Evolutionary conservation across 1,140 invertebrate species (phyloP), one percentile per base, ranked within the genome.

Genomic region (Drosophila burlai): DNA sequence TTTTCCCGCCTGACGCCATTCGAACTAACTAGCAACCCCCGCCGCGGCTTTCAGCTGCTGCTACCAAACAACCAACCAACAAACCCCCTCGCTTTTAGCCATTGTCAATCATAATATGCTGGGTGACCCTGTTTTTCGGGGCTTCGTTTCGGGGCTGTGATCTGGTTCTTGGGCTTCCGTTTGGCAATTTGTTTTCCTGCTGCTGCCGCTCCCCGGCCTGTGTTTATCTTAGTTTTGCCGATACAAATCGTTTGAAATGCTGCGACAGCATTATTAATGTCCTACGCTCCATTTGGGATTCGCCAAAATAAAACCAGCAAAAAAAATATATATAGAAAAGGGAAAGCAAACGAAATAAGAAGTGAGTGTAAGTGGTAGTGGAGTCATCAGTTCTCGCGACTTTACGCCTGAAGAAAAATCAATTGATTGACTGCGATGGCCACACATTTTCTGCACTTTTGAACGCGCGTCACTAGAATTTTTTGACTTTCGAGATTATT

Each of bases 381-480:
- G 43, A 55, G 50, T 57, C 46, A 16, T 34, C 18, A 26, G 21
- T 36, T 71, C 43, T 24, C 21, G 42, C 36, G 36, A 26, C 57
- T 66, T 49, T 45, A 40, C 11, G 13, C 13, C 11, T 10, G 36
- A 76, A 80, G 83, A 83, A 89, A 86, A 87, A 89, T 87, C 83
- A 84, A 89, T 83, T 87, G 81, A 89, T 87, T 89, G 84, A 68
- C 80, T 86, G 66, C 76, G 80, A 85, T 73, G 65, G 77, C 68
- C 59, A 76, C 63, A 50, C 63, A 50, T 86, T 91, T 91, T 91
- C 80, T 91, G 76, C 76, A 86, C 82, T 91, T 82, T 91, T 87
- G 52, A 84, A 84, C 83, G 85, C 85, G 87, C 85, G 87, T 91
- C 83, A 91, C 71, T 58, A 69, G 36, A 77, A 83, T 81, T 87